These are phyloP conservation scores for Malaclemys terrapin DNA, from an alignment of 2,113 vertebrate genomes.

Conservation along the genomic window DNA sequence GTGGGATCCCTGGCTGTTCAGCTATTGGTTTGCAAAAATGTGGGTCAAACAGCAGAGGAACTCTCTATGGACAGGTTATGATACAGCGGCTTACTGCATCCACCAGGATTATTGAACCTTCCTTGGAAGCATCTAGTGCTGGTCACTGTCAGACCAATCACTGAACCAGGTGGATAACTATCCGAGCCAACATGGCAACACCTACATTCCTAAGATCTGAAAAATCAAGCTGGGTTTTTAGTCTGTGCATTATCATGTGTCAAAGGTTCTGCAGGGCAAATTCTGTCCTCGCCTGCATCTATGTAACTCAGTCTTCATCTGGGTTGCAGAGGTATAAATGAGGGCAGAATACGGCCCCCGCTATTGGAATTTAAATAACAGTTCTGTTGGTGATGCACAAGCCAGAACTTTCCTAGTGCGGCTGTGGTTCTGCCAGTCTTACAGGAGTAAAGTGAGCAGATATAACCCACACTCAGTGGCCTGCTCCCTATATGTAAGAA, in stretches of 20 bases:
- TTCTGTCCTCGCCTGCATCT: background rate
- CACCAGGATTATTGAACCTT: background rate
- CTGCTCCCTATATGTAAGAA: too few relatives aligned
- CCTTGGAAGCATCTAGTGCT: background rate
- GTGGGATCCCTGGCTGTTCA: rapidly evolving
- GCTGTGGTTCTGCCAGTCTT: background rate
- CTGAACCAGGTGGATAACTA: background rate
- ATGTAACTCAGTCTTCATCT: background rate
- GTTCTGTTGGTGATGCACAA: background rate
- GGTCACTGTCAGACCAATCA: background rate
- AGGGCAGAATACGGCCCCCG: background rate
- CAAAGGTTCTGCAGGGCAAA: background rate
- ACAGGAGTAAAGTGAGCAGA: background rate
- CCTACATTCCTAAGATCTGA: background rate
- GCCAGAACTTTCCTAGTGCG: background rate
- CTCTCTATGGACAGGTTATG: background rate
- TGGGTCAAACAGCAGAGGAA: background rate
- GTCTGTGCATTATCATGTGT: background rate
- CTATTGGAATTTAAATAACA: background rate
- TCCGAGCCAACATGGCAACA: background rate
- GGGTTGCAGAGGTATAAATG: background rate
- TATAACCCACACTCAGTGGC: background rate
- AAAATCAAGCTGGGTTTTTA: background rate
- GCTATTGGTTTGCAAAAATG: background rate
- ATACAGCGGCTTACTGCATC: rapidly evolving